phyloP scores from a whole-genome alignment of 2,113 vertebrate species.

The Aspiorhynchus laticeps region DNA sequence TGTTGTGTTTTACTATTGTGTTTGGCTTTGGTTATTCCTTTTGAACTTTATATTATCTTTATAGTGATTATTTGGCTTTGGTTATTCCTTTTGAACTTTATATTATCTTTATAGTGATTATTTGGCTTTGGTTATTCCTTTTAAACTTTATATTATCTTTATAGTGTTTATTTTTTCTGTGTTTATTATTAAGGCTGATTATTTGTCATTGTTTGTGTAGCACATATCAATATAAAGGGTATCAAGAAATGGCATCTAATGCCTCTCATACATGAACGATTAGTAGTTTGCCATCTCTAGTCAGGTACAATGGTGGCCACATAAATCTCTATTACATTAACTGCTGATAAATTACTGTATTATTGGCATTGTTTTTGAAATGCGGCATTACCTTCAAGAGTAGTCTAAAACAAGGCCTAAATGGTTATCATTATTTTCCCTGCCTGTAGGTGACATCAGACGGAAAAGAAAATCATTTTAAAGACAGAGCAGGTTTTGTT shows the following conservation, averaged over 20 bases:
- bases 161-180: neutral
- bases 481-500: slow-evolving; percentile 14
- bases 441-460: neutral
- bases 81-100: no score
- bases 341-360: neutral
- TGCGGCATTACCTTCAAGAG: neutral
- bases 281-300: neutral
- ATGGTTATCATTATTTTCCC: neutral
- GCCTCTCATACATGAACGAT: neutral
- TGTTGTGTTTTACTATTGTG: no score
- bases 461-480: neutral
- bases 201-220: neutral
- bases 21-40: no score
- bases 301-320: neutral
- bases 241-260: neutral
- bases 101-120: no score
- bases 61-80: no score
- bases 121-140: no score
- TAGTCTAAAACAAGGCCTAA: neutral
- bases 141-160: no score
- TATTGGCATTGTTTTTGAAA: neutral
- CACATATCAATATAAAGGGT: neutral
- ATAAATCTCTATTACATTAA: neutral
- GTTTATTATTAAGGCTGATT: neutral
- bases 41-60: no score